A percentile compares a stretch with the other conserved stretches of the same genome.
Evolutionary conservation across 1,140 invertebrate genomes (phyloP).

Genomic region (Heliconius hewitsoni): DNA sequence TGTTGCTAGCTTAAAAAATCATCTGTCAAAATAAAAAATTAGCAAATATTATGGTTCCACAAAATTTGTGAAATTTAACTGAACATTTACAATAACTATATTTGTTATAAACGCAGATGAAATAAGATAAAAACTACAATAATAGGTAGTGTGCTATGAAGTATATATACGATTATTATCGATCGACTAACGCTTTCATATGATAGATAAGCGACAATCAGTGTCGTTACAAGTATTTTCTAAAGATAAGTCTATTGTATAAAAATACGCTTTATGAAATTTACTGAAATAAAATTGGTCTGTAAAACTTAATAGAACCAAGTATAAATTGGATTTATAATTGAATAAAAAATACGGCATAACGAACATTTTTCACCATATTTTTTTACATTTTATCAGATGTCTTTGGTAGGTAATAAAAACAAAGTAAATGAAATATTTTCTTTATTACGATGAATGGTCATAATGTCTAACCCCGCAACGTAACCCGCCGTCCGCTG

Average conservation of each 20-base stretch:
- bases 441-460: conserved; percentile 51
- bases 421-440: conserved; percentile 15
- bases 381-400: background rate
- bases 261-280: background rate
- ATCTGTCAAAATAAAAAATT: background rate
- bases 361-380: background rate
- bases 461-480: conserved; percentile 64
- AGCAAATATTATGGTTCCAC: background rate
- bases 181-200: background rate
- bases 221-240: background rate
- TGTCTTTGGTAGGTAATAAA: background rate
- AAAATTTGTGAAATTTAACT: background rate
- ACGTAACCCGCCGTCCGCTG: conserved; percentile 64
- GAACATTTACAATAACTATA: background rate
- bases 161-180: background rate
- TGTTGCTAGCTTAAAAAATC: conserved; percentile 23
- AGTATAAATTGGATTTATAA: too few species aligned
- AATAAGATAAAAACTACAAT: background rate
- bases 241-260: background rate
- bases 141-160: background rate
- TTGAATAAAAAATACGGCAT: background rate
- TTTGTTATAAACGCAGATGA: background rate
- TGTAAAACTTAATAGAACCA: background rate
- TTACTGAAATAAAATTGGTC: background rate
- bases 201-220: background rate